phyloP scores from a whole-genome alignment of 2,888 invertebrate species.

The Acanthosoma haemorrhoidale region DNA sequence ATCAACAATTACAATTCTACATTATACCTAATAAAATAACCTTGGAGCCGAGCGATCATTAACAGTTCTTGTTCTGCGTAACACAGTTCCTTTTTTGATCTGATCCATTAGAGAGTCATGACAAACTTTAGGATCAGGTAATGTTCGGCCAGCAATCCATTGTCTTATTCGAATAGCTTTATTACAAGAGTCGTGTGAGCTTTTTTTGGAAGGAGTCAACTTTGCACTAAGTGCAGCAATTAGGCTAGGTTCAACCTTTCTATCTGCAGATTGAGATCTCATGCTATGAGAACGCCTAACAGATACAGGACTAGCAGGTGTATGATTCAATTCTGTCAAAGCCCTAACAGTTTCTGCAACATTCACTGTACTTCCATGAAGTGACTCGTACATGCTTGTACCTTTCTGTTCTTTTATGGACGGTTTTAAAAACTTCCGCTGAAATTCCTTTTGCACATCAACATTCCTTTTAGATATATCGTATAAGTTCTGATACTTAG shows the following conservation, averaged over 20 bases:
- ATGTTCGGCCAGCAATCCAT: conserved; percentile 53
- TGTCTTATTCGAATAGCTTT: conserved; percentile 65
- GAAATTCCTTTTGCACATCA: conserved; percentile 38
- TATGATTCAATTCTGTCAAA: conserved; percentile 76
- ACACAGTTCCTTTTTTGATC: conserved; percentile 77
- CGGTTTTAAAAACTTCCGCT: conserved; percentile 33
- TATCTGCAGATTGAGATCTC: conserved; percentile 34
- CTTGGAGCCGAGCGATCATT: conserved; percentile 85
- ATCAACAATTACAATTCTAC: background rate
- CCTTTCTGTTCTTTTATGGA: conserved; percentile 29
- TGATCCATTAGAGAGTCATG: conserved; percentile 92
- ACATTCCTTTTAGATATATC: conserved; percentile 37
- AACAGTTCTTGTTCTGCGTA: conserved; percentile 69
- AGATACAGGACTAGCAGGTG: conserved; percentile 70
- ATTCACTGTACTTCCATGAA: conserved; percentile 37
- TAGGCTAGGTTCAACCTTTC: conserved; percentile 56
- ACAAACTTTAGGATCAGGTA: conserved; percentile 68
- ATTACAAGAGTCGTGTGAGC: conserved; percentile 59
- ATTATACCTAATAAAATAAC: conserved; percentile 6
- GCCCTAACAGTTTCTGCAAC: conserved; percentile 85
- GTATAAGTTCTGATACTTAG: conserved; percentile 29
- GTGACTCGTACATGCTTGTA: conserved; percentile 4
- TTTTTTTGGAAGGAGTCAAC: conserved; percentile 56
- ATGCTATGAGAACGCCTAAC: conserved; percentile 41
- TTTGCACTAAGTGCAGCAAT: conserved; percentile 69